Evolutionary conservation across 2,888 invertebrate species (phyloP), one percentile per base, ranked within the genome.

Genomic region (Drepanosiphum platanoidis): DNA sequence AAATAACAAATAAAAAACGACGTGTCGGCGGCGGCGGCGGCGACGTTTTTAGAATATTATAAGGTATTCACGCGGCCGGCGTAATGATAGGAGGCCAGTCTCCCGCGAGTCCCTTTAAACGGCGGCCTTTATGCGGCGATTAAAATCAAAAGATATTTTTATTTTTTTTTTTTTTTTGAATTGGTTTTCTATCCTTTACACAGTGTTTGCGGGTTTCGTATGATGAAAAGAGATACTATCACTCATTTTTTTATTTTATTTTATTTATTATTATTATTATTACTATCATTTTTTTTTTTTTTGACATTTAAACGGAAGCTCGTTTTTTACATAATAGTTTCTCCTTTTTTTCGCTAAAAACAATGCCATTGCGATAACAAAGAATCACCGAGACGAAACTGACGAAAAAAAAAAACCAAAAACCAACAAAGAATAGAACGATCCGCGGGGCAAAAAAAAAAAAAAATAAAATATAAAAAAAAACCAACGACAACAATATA

Each of bases 221-320:
- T 15, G 61, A 71, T 71, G 39, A 74, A 27, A 83, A 71, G 66
- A 42, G 42, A 46, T 34, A 64, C 82, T 74, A 83, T 83, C 74
- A 46, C 34, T 83, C 81, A 81, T 72, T 81, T 78, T 78, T 42
- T 78, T n/a, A n/a, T n/a, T n/a, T n/a, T n/a, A n/a, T n/a, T n/a
- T n/a, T n/a, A n/a, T n/a, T n/a, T n/a, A n/a, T n/a, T n/a, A n/a
- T n/a, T n/a, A n/a, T n/a, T n/a, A n/a, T n/a, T n/a, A n/a, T n/a
- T n/a, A n/a, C n/a, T n/a, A n/a, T n/a, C n/a, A n/a, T n/a, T 52
- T 22, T 39, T 61, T 64, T 68, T 52, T 36, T 42, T 52, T 42
- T 42, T 42, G 61, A 64, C 66, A 34, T 46, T 46, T n/a, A 42
- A 74, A 74, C 64, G 52, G 34, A 83, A 64, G 39, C 71, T 42